Percentiles rank a stretch among this genome's conserved stretches.
phyloP scores from a whole-genome alignment of 1,140 invertebrate genomes.

The Brachionus koreanus region DNA sequence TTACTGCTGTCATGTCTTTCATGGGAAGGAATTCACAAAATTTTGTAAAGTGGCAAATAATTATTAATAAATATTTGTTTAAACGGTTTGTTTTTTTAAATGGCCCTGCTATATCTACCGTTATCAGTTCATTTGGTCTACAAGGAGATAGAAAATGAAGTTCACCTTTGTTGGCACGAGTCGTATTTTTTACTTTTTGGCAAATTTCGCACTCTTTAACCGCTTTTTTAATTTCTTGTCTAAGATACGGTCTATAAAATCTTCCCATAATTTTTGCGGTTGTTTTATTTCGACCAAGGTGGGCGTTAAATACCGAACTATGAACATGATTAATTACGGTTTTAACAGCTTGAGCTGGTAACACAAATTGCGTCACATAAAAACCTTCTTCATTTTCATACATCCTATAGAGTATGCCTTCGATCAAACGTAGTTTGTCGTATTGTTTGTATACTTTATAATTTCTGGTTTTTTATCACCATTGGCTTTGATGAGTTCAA shows the following conservation, averaged over 20 bases:
- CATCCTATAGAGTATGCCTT: too few relatives aligned
- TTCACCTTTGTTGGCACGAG: background rate
- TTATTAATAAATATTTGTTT: constrained; percentile 53
- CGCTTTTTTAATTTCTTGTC: too few relatives aligned
- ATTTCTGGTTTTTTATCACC: too few relatives aligned
- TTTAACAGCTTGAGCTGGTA: too few relatives aligned
- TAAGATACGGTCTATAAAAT: too few relatives aligned
- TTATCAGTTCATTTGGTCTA: background rate
- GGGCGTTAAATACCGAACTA: too few relatives aligned
- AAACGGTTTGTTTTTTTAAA: constrained; percentile 45
- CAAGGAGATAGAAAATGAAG: background rate
- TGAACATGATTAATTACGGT: too few relatives aligned
- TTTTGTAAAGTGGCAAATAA: constrained; percentile 56
- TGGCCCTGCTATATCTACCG: constrained; percentile 47
- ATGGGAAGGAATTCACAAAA: constrained; percentile 53
- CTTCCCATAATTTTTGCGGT: background rate
- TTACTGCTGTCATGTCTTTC: constrained; percentile 52
- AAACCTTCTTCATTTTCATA: too few relatives aligned
- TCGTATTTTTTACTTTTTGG: background rate
- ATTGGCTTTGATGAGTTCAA: too few relatives aligned
- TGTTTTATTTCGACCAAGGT: background rate
- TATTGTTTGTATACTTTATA: too few relatives aligned
- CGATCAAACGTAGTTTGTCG: too few relatives aligned
- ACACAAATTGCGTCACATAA: too few relatives aligned
- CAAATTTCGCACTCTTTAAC: constrained; percentile 12